Percentiles rank a stretch among this genome's conserved stretches.
phyloP scores from a whole-genome alignment of 2,113 vertebrate genomes.

The Scartelaos histophorus region DNA sequence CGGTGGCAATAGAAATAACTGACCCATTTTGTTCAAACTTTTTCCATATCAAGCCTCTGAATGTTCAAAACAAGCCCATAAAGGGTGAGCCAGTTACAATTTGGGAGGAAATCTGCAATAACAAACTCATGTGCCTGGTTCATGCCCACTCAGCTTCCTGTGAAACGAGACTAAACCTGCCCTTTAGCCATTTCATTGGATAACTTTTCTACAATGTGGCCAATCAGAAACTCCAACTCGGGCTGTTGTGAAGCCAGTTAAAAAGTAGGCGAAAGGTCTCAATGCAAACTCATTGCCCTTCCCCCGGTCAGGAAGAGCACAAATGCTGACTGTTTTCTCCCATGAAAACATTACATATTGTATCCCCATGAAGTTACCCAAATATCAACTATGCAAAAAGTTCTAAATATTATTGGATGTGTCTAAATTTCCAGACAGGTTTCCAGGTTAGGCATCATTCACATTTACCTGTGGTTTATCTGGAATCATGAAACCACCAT shows the following conservation, averaged over 20 bases:
- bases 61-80: not conserved
- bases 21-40: not conserved
- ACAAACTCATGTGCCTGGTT: slow-evolving; percentile 36
- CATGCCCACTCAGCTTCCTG: slow-evolving; percentile 1
- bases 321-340: slow-evolving; percentile 43
- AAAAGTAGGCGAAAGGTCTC: slow-evolving; percentile 76
- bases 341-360: not conserved
- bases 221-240: slow-evolving; percentile 42
- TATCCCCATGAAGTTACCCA: not conserved
- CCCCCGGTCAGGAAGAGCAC: slow-evolving; percentile 32
- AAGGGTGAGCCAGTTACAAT: not conserved
- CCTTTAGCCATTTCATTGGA: slow-evolving; percentile 57
- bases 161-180: slow-evolving; percentile 25
- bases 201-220: slow-evolving; percentile 33
- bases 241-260: slow-evolving; percentile 28
- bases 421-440: not conserved
- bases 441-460: no score
- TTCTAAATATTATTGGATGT: not conserved
- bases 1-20: not conserved
- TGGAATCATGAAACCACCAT: slow-evolving; percentile 14
- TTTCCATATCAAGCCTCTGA: not conserved
- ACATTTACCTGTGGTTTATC: not conserved
- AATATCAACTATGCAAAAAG: not conserved
- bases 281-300: slow-evolving; percentile 46
- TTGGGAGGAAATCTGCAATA: slow-evolving; percentile 2